Conservation (phyloP, 1,140 invertebrate species). For the Cryptotermes secundus region DNA sequence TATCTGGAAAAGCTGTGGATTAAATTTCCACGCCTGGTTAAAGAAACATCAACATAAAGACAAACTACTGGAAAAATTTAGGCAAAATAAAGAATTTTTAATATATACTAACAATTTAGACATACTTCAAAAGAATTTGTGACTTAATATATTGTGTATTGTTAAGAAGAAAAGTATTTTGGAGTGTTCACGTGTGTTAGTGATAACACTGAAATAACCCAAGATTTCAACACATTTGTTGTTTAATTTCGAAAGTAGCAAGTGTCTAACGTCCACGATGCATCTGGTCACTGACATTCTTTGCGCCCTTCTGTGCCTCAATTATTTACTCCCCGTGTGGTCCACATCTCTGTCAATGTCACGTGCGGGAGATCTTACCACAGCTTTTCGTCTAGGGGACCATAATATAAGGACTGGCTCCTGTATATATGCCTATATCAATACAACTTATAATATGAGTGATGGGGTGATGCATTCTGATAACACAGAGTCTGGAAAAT, state of each 20-base stretch:
- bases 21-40: no score
- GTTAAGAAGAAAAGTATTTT: no score
- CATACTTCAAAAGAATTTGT: no score
- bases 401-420: slow-evolving; percentile 37
- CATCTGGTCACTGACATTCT: neutral
- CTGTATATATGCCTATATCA: slow-evolving; percentile 46
- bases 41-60: no score
- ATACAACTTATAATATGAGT: slow-evolving; percentile 46
- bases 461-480: slow-evolving; percentile 45
- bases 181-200: neutral
- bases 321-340: neutral
- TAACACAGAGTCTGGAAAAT: slow-evolving; percentile 63
- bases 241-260: no score
- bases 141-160: no score
- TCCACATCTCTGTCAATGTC: neutral
- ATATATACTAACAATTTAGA: no score
- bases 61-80: no score
- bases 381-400: neutral
- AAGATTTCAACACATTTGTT: neutral
- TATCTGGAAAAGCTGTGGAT: no score
- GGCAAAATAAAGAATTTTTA: no score
- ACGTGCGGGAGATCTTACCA: neutral
- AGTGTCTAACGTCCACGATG: neutral
- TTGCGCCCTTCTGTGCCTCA: neutral
- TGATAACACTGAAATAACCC: neutral